Percentiles rank a stretch among this genome's conserved stretches.
Conservation (phyloP, 2,113 vertebrate species). For the Orthonyx spaldingii region DNA sequence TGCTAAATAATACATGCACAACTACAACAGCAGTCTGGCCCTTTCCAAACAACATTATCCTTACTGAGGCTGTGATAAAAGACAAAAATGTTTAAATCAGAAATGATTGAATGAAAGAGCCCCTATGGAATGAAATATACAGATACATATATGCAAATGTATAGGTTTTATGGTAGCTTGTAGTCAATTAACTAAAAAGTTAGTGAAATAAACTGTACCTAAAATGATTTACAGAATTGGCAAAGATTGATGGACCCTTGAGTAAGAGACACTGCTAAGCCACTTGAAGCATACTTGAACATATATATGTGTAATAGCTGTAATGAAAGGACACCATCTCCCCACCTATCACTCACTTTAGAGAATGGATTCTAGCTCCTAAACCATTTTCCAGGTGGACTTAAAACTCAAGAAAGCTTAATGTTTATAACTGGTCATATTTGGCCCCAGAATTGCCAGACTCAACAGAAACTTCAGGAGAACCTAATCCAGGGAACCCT, state of each 20-base stretch:
- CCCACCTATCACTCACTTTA: background rate
- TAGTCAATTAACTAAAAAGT: background rate
- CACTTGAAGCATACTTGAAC: background rate
- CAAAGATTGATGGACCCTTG: background rate
- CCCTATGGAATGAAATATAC: background rate
- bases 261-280: background rate
- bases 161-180: background rate
- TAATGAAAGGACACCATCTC: background rate
- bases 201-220: background rate
- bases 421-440: background rate
- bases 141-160: background rate
- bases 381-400: background rate
- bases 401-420: background rate
- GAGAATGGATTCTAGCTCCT: background rate
- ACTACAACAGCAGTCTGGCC: background rate
- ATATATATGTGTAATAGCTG: accelerated
- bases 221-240: background rate
- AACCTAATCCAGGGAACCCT: background rate
- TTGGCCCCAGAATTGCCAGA: background rate
- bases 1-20: slow-evolving; percentile 7
- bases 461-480: background rate
- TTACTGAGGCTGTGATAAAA: background rate
- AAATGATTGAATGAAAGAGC: background rate
- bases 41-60: background rate
- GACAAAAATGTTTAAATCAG: background rate